phyloP scores from a whole-genome alignment of 2,113 vertebrate genomes.

The Maccullochella peelii region DNA sequence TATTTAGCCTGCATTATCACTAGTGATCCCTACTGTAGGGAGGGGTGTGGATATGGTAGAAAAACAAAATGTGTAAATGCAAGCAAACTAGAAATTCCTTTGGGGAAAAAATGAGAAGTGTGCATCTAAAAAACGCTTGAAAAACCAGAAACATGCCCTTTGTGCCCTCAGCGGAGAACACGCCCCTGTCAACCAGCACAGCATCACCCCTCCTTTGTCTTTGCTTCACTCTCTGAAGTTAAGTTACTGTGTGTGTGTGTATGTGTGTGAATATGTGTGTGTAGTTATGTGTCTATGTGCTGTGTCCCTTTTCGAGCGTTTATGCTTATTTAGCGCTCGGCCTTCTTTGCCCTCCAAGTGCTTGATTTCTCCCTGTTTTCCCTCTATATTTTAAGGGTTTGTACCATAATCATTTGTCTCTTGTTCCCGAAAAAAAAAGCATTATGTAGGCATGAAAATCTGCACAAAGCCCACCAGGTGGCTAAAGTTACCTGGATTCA shows the following conservation, averaged over 20 bases:
- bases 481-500: neutral
- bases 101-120: neutral
- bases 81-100: neutral
- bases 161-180: constrained; percentile 3
- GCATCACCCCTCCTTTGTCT: constrained; percentile 13
- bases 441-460: neutral
- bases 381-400: neutral
- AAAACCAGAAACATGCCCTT: constrained; percentile 18
- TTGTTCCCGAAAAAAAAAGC: neutral
- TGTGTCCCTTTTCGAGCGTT: constrained; percentile 22
- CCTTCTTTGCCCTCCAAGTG: constrained; percentile 18
- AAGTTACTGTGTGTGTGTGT: constrained; percentile 14
- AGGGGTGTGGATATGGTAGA: neutral
- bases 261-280: neutral
- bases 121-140: neutral
- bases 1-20: neutral
- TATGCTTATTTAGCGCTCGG: constrained; percentile 46
- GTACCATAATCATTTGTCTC: neutral
- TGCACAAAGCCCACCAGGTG: constrained; percentile 7
- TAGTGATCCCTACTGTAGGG: neutral
- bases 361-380: neutral
- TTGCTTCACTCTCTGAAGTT: constrained; percentile 27
- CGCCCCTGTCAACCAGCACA: neutral
- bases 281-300: neutral
- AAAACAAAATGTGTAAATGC: neutral